Conservation (phyloP, 2,797 vertebrate genomes). For the Gadopsis bispinosus region DNA sequence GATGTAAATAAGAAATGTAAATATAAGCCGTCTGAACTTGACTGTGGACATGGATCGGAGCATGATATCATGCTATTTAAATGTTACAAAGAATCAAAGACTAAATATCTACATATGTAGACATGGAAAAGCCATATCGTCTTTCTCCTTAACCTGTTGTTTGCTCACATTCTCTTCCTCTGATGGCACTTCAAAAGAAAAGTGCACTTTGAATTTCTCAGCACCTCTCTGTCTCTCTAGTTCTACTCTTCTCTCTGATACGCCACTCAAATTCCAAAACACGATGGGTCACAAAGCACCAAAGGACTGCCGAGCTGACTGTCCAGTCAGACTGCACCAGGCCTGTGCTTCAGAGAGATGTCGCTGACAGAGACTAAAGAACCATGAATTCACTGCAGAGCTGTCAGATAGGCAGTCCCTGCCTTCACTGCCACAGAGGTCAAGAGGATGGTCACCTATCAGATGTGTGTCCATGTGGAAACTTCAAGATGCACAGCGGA, state of each 20-base stretch:
- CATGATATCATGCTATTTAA: slow-evolving; percentile 6
- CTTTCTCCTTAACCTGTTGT: slow-evolving; percentile 47
- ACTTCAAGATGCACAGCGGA: slow-evolving; percentile 2
- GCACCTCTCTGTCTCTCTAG: slow-evolving; percentile 23
- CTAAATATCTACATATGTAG: slow-evolving; percentile 57
- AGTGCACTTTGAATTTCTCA: slow-evolving; percentile 67
- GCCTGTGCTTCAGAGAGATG: slow-evolving; percentile 15
- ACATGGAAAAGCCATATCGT: slow-evolving; percentile 79
- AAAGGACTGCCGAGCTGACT: slow-evolving; percentile 55
- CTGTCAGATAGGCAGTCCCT: slow-evolving; percentile 32
- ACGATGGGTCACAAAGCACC: slow-evolving; percentile 41
- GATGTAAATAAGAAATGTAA: slow-evolving; percentile 67
- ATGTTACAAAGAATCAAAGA: slow-evolving; percentile 67
- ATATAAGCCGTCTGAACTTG: slow-evolving; percentile 41
- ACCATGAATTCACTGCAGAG: neutral
- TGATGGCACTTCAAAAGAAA: slow-evolving; percentile 55
- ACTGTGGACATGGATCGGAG: slow-evolving; percentile 24
- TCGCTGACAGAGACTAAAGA: slow-evolving; percentile 35
- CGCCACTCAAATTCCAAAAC: slow-evolving; percentile 23
- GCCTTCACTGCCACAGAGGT: slow-evolving; percentile 17
- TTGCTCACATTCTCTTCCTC: slow-evolving; percentile 40
- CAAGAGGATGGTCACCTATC: slow-evolving; percentile 3
- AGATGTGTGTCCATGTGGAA: slow-evolving; percentile 16
- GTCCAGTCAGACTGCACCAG: slow-evolving; percentile 14
- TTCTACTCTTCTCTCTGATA: slow-evolving; percentile 45